Percentiles rank a stretch among this genome's conserved stretches.
Evolutionary conservation across 2,888 invertebrate genomes (phyloP).

Genomic region (Ichneumon xanthorius): DNA sequence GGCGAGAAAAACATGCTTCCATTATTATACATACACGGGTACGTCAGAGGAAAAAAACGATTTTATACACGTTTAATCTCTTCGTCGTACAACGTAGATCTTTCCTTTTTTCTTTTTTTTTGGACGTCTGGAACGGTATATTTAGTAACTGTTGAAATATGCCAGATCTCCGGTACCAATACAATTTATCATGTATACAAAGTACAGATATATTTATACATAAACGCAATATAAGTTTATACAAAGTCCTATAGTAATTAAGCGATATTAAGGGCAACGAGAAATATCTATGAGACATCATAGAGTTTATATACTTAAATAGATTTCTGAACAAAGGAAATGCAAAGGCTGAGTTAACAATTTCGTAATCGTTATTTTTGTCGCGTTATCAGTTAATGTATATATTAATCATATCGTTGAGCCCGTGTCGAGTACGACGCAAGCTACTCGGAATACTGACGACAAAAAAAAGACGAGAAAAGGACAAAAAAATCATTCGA

Average conservation of each 20-base stretch:
- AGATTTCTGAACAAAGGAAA: constrained; percentile 74
- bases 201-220: constrained; percentile 70
- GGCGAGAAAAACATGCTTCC: constrained; percentile 81
- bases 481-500: constrained; percentile 10
- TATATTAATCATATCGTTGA: constrained; percentile 59
- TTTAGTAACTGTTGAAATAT: constrained; percentile 81
- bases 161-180: constrained; percentile 72
- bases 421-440: constrained; percentile 31
- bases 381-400: constrained; percentile 68
- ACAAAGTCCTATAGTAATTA: constrained; percentile 67
- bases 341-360: constrained; percentile 77
- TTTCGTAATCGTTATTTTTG: constrained; percentile 62
- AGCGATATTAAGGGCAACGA: constrained; percentile 58
- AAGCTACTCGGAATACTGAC: constrained; percentile 45
- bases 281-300: constrained; percentile 42
- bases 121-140: constrained; percentile 73
- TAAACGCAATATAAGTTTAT: constrained; percentile 69
- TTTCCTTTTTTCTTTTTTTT: background rate
- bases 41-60: constrained; percentile 21
- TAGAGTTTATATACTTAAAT: constrained; percentile 63
- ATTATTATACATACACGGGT: constrained; percentile 58
- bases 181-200: constrained; percentile 67
- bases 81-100: constrained; percentile 4
- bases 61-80: constrained; percentile 13
- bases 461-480: constrained; percentile 16